phyloP scores from a whole-genome alignment of 2,113 vertebrate species.

The mouse (Mus musculus) region DNA sequence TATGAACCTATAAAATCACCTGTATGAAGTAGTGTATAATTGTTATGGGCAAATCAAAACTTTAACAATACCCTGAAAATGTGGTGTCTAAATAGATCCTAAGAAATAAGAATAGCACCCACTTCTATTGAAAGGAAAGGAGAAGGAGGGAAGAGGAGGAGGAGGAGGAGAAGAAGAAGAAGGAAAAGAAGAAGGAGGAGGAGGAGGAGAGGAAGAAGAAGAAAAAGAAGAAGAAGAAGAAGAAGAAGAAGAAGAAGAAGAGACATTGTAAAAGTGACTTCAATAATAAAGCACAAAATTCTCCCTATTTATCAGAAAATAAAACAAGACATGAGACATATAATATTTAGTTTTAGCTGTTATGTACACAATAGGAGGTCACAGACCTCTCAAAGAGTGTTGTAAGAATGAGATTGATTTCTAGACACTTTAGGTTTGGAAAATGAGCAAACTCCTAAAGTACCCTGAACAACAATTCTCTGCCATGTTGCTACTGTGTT shows the following conservation, averaged over 20 bases:
- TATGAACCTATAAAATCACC: constrained; percentile 51
- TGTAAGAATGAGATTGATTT: neutral
- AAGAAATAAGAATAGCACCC: constrained; percentile 55
- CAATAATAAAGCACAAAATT: constrained; percentile 4
- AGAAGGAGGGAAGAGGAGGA: neutral
- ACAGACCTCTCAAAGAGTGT: neutral
- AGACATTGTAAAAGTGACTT: neutral
- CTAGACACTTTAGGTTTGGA: neutral
- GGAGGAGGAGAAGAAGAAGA: neutral
- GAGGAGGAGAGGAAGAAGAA: neutral
- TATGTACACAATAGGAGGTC: neutral
- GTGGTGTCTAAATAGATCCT: constrained; percentile 36
- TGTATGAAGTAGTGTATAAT: constrained; percentile 67
- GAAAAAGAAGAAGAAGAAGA: neutral
- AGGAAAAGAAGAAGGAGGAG: neutral
- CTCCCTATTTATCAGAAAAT: neutral
- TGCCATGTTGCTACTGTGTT: neutral
- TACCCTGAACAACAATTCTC: neutral
- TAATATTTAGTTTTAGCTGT: neutral
- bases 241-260: neutral
- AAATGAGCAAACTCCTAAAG: constrained; percentile 12
- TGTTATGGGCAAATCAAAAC: constrained; percentile 76
- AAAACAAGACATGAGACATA: constrained; percentile 38
- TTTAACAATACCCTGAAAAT: constrained; percentile 73
- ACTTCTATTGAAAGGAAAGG: constrained; percentile 34